A percentile compares a stretch with the other conserved stretches of the same genome.
phyloP scores from a whole-genome alignment of 2,888 invertebrate genomes.

The Cyclophora albipunctata region DNA sequence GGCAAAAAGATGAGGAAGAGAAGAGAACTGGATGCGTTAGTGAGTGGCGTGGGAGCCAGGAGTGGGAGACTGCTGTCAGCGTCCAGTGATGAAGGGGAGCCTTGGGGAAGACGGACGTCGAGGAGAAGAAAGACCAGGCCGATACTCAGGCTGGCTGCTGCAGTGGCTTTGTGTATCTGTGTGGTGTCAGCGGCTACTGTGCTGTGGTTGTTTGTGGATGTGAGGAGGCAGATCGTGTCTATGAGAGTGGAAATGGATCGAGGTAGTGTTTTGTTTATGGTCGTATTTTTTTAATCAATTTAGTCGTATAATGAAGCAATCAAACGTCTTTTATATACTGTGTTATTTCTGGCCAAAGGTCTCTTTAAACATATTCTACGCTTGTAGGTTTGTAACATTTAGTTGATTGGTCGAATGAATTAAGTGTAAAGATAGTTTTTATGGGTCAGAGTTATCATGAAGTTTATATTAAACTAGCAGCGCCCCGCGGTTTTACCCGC shows the following conservation, averaged over 20 bases:
- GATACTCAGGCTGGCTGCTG: slow-evolving; percentile 75
- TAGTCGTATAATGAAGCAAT: too few species aligned
- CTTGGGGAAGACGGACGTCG: slow-evolving; percentile 55
- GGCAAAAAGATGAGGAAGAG: slow-evolving; percentile 86
- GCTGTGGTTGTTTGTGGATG: slow-evolving; percentile 81
- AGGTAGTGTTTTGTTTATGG: slow-evolving; percentile 54
- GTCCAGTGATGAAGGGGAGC: slow-evolving; percentile 76
- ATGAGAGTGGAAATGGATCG: slow-evolving; percentile 79
- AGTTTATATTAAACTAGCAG: too few species aligned
- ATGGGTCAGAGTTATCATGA: too few species aligned
- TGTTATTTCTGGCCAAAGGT: too few species aligned
- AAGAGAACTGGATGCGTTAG: slow-evolving; percentile 83
- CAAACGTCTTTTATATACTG: too few species aligned
- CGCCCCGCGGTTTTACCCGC: too few species aligned
- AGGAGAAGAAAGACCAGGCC: slow-evolving; percentile 64
- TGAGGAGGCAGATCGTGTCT: slow-evolving; percentile 78
- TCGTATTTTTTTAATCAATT: too few species aligned
- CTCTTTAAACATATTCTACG: too few species aligned
- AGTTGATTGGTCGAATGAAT: too few species aligned
- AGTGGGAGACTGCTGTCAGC: slow-evolving; percentile 77
- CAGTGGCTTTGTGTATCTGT: slow-evolving; percentile 77
- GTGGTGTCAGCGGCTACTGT: slow-evolving; percentile 79
- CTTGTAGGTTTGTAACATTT: too few species aligned
- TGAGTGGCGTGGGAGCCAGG: slow-evolving; percentile 68
- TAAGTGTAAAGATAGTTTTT: too few species aligned